Evolutionary conservation across 2,797 vertebrate genomes (phyloP).

Genomic region (Liasis olivaceus): DNA sequence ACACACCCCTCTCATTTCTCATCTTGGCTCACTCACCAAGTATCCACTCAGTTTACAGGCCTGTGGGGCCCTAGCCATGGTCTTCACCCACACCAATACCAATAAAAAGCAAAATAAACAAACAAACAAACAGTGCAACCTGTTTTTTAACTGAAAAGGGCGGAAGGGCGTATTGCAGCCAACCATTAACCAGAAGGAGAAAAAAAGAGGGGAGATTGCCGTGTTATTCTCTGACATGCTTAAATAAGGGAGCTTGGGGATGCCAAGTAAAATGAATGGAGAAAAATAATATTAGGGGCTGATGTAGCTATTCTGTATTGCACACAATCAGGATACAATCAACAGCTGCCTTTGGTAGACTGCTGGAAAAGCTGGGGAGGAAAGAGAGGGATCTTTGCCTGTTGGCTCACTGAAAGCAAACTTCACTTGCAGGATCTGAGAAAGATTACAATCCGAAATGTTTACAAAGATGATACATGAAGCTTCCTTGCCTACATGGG

Average conservation of each 20-base stretch:
- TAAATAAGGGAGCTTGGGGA: not conserved
- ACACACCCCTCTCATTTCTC: not conserved
- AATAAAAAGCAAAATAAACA: not conserved
- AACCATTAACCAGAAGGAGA: not conserved
- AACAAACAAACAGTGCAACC: not conserved
- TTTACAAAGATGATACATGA: too few species aligned
- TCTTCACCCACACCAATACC: not conserved
- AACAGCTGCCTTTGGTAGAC: not conserved
- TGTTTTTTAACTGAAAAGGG: not conserved
- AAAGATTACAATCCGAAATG: not conserved
- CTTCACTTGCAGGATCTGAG: not conserved
- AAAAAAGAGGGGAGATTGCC: not conserved
- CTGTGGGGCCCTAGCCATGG: not conserved
- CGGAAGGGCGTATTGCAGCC: not conserved
- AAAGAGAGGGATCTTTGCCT: not conserved
- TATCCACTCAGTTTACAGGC: too few species aligned
- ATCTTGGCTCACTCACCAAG: not conserved
- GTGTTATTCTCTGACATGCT: too few species aligned
- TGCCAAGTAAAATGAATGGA: too few species aligned
- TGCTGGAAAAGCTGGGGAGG: not conserved
- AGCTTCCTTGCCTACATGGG: too few species aligned
- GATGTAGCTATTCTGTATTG: not conserved
- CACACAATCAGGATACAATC: not conserved
- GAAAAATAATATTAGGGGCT: not conserved
- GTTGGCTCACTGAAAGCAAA: not conserved